Conservation (phyloP, 2,113 vertebrate species). For the Opisthocomus hoazin region DNA sequence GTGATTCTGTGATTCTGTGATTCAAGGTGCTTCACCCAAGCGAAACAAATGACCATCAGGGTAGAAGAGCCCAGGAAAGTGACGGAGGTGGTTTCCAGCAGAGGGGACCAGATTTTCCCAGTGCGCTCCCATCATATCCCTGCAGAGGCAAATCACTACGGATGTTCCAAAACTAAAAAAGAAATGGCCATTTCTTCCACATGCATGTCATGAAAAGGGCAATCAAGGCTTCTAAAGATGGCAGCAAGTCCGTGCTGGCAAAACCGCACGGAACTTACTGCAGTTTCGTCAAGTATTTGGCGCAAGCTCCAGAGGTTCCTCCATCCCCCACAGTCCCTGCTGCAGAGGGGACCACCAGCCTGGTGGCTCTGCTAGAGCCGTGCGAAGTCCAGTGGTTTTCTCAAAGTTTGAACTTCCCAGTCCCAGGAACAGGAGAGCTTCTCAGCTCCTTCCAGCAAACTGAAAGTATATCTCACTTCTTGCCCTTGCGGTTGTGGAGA, state of each 20-base stretch:
- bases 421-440: background rate
- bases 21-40: background rate
- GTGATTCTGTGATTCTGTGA: too few species aligned
- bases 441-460: background rate
- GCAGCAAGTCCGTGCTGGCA: background rate
- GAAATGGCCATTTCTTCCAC: background rate
- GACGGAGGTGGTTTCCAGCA: background rate
- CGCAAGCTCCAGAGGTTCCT: background rate
- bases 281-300: background rate
- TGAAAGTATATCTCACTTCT: background rate
- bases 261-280: background rate
- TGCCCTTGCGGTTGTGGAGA: background rate
- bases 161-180: background rate
- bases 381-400: background rate
- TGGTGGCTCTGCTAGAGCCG: background rate
- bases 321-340: background rate
- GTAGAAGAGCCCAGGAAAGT: background rate
- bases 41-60: background rate
- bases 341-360: background rate
- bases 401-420: background rate
- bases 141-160: background rate
- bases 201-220: background rate
- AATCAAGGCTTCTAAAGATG: background rate
- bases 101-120: background rate
- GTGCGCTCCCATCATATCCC: fast-evolving